These are phyloP conservation scores for Potamarius usumacintae DNA, from an alignment of 2,113 vertebrate species.

Conservation along the genomic window DNA sequence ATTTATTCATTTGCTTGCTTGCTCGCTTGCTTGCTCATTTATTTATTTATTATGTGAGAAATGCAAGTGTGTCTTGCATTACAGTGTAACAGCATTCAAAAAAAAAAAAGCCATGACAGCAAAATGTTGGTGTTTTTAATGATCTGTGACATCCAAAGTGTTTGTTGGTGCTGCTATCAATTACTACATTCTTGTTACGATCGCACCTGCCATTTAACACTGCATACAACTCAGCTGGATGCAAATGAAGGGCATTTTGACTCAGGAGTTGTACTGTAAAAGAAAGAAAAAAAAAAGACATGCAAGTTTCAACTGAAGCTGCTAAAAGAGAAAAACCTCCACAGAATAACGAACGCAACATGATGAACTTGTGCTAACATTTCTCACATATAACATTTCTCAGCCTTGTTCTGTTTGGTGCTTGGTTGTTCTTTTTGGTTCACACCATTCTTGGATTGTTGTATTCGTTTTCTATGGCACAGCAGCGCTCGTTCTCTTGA, in stretches of 20 bases:
- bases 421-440: background rate
- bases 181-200: background rate
- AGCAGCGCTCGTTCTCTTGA: constrained; percentile 21
- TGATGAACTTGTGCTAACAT: background rate
- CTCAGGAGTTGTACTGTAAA: background rate
- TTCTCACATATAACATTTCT: background rate
- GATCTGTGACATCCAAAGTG: background rate
- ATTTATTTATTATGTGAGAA: background rate
- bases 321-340: background rate
- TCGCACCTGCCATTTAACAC: background rate
- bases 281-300: background rate
- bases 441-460: background rate
- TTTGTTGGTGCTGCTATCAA: background rate
- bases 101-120: background rate
- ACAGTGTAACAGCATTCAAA: background rate
- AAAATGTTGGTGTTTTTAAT: background rate
- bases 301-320: background rate
- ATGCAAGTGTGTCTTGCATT: background rate
- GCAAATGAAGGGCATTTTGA: background rate
- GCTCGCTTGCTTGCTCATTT: background rate
- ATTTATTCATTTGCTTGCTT: background rate
- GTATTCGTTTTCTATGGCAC: background rate
- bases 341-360: background rate
- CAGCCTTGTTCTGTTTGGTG: background rate
- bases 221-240: background rate